A percentile compares a stretch with the other conserved stretches of the same genome.
phyloP scores from a whole-genome alignment of 2,888 invertebrate genomes.

The Galeruca laticollis region DNA sequence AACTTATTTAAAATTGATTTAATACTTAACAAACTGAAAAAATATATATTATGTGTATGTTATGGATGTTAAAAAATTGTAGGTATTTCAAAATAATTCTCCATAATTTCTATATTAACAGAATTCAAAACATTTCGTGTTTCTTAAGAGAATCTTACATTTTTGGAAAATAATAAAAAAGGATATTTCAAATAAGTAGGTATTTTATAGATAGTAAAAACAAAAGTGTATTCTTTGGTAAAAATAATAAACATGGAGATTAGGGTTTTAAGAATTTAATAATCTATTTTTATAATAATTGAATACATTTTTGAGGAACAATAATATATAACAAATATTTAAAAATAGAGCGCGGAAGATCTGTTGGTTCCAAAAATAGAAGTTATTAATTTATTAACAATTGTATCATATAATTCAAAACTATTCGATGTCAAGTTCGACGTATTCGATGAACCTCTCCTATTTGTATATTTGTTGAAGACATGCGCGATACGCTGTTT shows the following conservation, averaged over 20 bases:
- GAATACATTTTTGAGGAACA: not conserved
- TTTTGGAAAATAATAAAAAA: not conserved
- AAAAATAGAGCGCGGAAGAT: conserved; percentile 32
- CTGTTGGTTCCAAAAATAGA: conserved; percentile 14
- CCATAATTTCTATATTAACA: not conserved
- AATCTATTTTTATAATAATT: conserved; percentile 12
- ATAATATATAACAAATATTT: conserved; percentile 24
- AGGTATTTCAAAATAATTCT: not conserved
- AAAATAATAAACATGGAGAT: conserved; percentile 2
- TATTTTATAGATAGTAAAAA: not conserved
- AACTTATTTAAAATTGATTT: not conserved
- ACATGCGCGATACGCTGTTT: conserved; percentile 35
- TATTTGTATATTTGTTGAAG: conserved; percentile 38
- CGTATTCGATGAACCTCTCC: conserved; percentile 36
- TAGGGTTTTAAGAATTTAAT: not conserved
- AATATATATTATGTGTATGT: not conserved
- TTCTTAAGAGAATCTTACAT: too few relatives aligned
- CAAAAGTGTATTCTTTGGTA: too few relatives aligned
- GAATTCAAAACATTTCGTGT: too few relatives aligned
- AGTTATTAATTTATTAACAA: conserved; percentile 19
- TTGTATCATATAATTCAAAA: conserved; percentile 33
- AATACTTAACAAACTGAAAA: not conserved
- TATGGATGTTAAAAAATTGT: not conserved
- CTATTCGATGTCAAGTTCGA: conserved; percentile 27
- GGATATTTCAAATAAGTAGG: not conserved